These are phyloP conservation scores for Xanthostigma xanthostigma DNA, from an alignment of 2,888 invertebrate species.

Conservation along the genomic window DNA sequence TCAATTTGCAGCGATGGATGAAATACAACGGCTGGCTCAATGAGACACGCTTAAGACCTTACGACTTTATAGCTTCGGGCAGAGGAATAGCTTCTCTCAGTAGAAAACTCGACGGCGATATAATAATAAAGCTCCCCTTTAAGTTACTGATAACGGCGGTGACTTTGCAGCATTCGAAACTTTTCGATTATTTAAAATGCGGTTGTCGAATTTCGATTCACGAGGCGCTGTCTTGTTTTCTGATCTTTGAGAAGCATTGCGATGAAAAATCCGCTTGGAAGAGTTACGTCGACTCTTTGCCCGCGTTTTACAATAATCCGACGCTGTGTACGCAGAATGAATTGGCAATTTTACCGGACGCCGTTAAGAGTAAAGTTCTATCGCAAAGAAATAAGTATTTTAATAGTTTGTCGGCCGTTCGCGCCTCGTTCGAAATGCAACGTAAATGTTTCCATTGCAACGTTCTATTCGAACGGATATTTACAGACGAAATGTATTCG, in stretches of 20 bases:
- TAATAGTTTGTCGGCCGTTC: constrained; percentile 26
- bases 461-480: constrained; percentile 28
- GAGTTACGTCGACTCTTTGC: constrained; percentile 54
- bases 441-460: constrained; percentile 30
- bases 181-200: constrained; percentile 14
- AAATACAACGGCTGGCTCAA: constrained; percentile 37
- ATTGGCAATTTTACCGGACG: constrained; percentile 37
- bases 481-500: constrained; percentile 41
- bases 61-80: constrained; percentile 49
- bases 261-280: constrained; percentile 38
- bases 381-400: constrained; percentile 36
- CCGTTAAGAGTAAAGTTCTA: constrained; percentile 35
- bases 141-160: constrained; percentile 41
- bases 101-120: constrained; percentile 37
- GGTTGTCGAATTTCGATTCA: constrained; percentile 41
- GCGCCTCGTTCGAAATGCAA: constrained; percentile 28
- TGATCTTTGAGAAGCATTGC: constrained; percentile 50
- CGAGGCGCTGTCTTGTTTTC: constrained; percentile 56
- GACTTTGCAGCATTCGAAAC: constrained; percentile 25
- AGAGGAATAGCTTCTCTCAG: constrained; percentile 55
- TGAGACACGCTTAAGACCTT: constrained; percentile 37
- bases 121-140: constrained; percentile 43
- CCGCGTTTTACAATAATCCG: constrained; percentile 39
- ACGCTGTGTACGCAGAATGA: constrained; percentile 47
- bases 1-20: constrained; percentile 39